Conservation (phyloP, 2,888 invertebrate genomes). For the Agrochola circellaris region DNA sequence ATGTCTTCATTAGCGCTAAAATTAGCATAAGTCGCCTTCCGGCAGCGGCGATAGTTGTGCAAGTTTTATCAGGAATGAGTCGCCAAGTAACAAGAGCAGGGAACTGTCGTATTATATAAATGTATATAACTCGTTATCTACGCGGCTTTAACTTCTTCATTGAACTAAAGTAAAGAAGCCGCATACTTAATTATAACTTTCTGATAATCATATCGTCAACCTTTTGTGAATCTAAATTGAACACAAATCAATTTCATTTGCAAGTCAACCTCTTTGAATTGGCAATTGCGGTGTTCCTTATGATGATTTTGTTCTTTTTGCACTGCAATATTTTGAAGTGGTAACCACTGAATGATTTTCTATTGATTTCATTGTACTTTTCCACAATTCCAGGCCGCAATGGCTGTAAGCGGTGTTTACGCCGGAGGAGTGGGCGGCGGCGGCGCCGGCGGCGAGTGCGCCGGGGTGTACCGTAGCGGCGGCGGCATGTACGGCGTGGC, state of each 20-base stretch:
- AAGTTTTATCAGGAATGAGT: slow-evolving; percentile 64
- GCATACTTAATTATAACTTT: slow-evolving; percentile 2
- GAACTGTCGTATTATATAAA: slow-evolving; percentile 22
- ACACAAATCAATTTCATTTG: neutral
- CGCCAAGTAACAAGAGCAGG: slow-evolving; percentile 35
- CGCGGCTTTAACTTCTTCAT: slow-evolving; percentile 22
- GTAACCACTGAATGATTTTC: neutral
- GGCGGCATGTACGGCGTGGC: slow-evolving; percentile 87
- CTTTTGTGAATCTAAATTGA: neutral
- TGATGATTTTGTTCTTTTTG: neutral
- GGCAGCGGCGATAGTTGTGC: slow-evolving; percentile 60
- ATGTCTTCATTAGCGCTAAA: slow-evolving; percentile 69
- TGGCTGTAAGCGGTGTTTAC: slow-evolving; percentile 88
- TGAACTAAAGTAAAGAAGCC: slow-evolving; percentile 15
- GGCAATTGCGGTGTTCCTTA: neutral
- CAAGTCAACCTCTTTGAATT: neutral
- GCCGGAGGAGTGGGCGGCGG: slow-evolving; percentile 82
- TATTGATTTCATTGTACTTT: neutral
- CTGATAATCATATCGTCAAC: neutral
- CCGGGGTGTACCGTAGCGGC: slow-evolving; percentile 86
- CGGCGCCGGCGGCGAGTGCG: slow-evolving; percentile 83
- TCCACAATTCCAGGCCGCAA: slow-evolving; percentile 78
- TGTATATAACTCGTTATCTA: slow-evolving; percentile 15
- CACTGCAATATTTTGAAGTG: neutral
- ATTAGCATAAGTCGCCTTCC: slow-evolving; percentile 70